Evolutionary conservation across 2,113 vertebrate species (phyloP).

Genomic region (Rattus rattus): DNA sequence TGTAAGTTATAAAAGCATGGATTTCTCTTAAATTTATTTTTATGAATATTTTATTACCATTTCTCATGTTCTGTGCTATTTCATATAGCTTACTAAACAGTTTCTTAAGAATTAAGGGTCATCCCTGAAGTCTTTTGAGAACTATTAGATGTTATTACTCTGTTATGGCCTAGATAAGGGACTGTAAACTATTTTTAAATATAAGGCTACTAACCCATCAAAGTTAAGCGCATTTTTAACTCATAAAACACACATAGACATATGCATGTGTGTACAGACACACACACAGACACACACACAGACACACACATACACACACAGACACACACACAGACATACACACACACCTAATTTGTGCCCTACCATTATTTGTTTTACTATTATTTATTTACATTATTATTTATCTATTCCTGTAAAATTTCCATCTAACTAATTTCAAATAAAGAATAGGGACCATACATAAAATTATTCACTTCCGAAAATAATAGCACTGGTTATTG

Average conservation of each 20-base stretch:
- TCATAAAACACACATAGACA: neutral
- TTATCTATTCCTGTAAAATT: neutral
- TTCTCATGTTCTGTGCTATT: slow-evolving; percentile 19
- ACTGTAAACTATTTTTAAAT: slow-evolving; percentile 59
- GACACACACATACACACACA: neutral
- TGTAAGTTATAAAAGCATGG: neutral
- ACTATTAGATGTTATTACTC: slow-evolving; percentile 62
- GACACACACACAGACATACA: neutral
- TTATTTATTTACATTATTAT: neutral
- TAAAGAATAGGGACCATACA: neutral
- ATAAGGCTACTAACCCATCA: neutral
- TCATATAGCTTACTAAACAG: slow-evolving; percentile 64
- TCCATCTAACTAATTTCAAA: neutral
- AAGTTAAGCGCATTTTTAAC: neutral
- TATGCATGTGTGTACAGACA: neutral
- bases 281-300: neutral
- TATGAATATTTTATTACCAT: slow-evolving; percentile 58
- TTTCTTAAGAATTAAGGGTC: slow-evolving; percentile 51
- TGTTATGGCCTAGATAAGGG: slow-evolving; percentile 66
- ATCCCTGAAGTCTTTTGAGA: slow-evolving; percentile 59
- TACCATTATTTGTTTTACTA: neutral
- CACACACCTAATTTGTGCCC: neutral
- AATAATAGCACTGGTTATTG: neutral
- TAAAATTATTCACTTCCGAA: neutral
- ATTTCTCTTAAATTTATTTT: slow-evolving; percentile 33